Conservation (phyloP, 2,113 vertebrate species). For the Platysteira castanea region DNA sequence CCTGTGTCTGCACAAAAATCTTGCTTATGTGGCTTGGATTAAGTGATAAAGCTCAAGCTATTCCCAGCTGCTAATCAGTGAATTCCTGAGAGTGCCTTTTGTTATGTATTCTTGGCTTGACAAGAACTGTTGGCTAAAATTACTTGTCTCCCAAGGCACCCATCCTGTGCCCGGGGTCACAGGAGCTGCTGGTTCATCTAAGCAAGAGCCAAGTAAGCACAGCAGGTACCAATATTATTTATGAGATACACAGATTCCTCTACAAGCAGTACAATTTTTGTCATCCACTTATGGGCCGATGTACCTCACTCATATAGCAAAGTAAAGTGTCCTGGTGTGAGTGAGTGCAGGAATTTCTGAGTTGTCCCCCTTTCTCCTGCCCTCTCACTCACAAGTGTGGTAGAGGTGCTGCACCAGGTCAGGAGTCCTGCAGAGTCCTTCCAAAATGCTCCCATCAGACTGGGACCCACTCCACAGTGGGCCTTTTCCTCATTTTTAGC, state of each 20-base stretch:
- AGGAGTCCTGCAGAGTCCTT: not conserved
- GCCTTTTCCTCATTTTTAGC: not conserved
- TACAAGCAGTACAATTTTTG: not conserved
- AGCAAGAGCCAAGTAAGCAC: not conserved
- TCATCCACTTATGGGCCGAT: not conserved
- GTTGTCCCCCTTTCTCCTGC: not conserved
- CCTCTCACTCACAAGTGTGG: not conserved
- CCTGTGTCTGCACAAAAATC: not conserved
- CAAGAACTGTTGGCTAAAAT: not conserved
- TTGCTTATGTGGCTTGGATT: not conserved
- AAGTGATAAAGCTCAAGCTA: not conserved
- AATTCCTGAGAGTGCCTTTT: conserved; percentile 23
- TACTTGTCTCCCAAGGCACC: not conserved
- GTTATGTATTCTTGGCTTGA: not conserved
- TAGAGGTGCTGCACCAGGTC: not conserved
- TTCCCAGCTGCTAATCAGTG: not conserved
- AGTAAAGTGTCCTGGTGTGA: not conserved
- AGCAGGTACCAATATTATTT: not conserved
- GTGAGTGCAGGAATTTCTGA: not conserved
- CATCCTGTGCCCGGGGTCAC: not conserved
- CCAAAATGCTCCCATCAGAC: not conserved
- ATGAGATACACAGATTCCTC: not conserved
- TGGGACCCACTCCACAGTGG: not conserved
- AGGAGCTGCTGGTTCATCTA: not conserved
- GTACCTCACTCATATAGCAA: not conserved